Evolutionary conservation across 1,140 invertebrate genomes (phyloP), one percentile per base, ranked within the genome.

Genomic region (Planococcus citri): DNA sequence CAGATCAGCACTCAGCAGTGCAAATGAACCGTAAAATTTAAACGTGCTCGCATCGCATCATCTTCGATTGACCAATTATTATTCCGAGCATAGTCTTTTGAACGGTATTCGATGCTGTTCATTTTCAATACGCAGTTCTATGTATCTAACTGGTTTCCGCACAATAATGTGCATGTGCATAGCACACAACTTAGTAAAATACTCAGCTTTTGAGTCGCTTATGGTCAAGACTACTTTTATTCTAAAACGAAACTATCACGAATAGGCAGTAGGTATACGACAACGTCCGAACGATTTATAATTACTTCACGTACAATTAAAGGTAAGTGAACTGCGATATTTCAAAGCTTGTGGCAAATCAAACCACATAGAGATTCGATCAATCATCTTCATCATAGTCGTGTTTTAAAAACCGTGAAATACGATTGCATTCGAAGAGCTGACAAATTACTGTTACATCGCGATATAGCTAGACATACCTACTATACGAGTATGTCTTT

Each of bases 311-410:
- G 41, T 20, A 20, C 41, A 51, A 51, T 51, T 51, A 51, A 51
- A 51, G 41, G 41, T 51, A 51, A 51, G 12, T 51, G 41, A 51
- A 51, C 41, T 51, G 41, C n/a, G 41, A 51, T 51, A 51, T 51
- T 51, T 51, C 41, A 51, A 51, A 17, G 17, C n/a, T 51, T n/a
- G n/a, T n/a, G 41, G n/a, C n/a, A 20, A 17, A 51, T 51, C 41
- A 51, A 51, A 51, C 17, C 41, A 17, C n/a, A 33, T 12, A 33
- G 4, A 33, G 29, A 33, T 33, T 33, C 12, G 12, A 33, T 33
- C 29, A 33, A 33, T 33, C 29, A 33, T 33, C 29, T 33, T 33
- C 12, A 33, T n/a, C n/a, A n/a, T n/a, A n/a, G n/a, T n/a, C n/a
- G 29, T 33, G 3, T 33, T 6, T 12, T 33, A 33, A 33, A 33